Evolutionary conservation across 2,888 invertebrate genomes (phyloP).

Genomic region (Aspidiotus rigidus): DNA sequence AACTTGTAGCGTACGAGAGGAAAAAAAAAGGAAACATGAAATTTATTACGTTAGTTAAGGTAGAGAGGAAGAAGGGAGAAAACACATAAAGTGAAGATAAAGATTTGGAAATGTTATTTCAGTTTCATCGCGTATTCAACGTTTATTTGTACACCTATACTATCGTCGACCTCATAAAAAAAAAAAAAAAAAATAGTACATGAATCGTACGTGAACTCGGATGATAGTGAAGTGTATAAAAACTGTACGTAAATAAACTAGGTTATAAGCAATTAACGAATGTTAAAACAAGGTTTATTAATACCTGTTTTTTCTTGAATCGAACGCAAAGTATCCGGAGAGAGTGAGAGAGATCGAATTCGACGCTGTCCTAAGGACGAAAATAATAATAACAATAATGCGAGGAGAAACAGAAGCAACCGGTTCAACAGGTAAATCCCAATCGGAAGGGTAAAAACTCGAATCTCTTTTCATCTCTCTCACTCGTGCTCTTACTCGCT

Average conservation of each 20-base stretch:
- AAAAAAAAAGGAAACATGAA: too few species aligned
- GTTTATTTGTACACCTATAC: too few species aligned
- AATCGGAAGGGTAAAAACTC: conserved; percentile 23
- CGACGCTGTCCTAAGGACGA: too few species aligned
- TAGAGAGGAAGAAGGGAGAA: too few species aligned
- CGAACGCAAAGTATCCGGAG: background rate
- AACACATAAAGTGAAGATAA: too few species aligned
- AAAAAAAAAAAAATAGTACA: conserved; percentile 4
- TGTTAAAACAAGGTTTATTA: conserved; percentile 2
- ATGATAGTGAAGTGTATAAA: background rate
- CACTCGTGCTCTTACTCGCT: background rate
- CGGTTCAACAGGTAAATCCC: conserved; percentile 27
- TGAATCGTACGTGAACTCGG: background rate
- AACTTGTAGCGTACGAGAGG: too few species aligned
- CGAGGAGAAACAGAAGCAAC: conserved; percentile 6
- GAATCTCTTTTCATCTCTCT: background rate
- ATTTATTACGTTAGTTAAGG: too few species aligned
- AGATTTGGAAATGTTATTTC: too few species aligned
- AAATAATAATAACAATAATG: background rate
- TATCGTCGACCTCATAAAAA: background rate
- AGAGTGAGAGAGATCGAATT: too few species aligned
- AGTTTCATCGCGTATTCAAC: too few species aligned
- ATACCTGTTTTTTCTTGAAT: conserved; percentile 8
- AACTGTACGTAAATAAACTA: conserved; percentile 8
- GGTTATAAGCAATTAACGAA: conserved; percentile 18